Base-by-base conservation (phyloP, 2,888 invertebrate genomes). In the Spodoptera littoralis region DNA sequence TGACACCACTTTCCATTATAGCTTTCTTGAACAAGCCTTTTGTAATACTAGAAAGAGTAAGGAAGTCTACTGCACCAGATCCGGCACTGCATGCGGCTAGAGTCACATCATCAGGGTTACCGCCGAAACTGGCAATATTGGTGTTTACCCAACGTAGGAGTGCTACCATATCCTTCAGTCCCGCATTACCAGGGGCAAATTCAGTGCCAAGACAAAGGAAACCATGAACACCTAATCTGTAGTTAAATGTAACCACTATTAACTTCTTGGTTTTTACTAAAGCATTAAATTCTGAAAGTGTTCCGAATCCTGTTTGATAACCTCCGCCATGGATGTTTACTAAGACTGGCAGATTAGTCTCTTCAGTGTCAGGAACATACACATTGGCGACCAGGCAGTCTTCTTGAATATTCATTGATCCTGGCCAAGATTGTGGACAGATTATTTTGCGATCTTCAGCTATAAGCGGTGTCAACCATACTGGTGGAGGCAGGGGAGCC, bases 241-340 rank as follows among this genome's bases (percentile, higher is more conserved):
- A 90, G 55, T 91, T 90, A 65, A 89, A 90, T 9, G 81, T 85
- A 0, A 90, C 88, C 8, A 72, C 70, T 48, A 91, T 82, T 0
- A 90, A 55, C 73, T 88, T 68, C 41, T 86, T 80, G 1, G 70
- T 76, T 3, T 65, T 62, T 0, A 83, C 79, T 11, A 90, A 60
- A 57, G 84, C 84, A 36, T 73, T 83, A 3, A 81, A 82, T 41
- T 60, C 68, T 61, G 87, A 79, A n/a, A 1, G 6, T 22, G 12
- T 45, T 0, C 92, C 90, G 44, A 61, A 82, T 3, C 93, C 94
- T 1, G 83, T 47, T 73, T 88, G 81, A 62, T 86, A 94, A 2
- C 84, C 92, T 9, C 94, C 95, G 13, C 93, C 93, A 52, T 95
- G 95, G 2, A 95, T 80, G 50, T 84, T 80, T 11, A 94, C 89